Evolutionary conservation across 1,140 invertebrate genomes (phyloP).

Genomic region (Brachionus rubens): DNA sequence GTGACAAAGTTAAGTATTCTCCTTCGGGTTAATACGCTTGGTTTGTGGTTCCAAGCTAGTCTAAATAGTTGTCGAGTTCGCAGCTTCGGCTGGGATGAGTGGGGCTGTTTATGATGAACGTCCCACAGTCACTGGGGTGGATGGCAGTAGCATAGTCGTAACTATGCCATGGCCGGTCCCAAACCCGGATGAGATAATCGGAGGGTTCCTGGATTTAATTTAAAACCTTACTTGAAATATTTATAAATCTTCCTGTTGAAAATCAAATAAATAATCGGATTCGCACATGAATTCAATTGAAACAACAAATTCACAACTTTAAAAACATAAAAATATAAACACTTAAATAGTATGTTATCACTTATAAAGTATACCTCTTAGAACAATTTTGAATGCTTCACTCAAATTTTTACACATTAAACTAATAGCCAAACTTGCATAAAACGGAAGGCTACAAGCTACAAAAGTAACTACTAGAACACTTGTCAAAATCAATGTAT

Average conservation of each 20-base stretch:
- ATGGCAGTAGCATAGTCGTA: no score
- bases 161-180: no score
- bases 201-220: no score
- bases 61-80: no score
- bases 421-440: constrained; percentile 46
- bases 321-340: background rate
- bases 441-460: constrained; percentile 69
- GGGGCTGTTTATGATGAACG: no score
- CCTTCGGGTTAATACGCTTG: no score
- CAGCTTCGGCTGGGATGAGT: no score
- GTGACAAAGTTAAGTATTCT: no score
- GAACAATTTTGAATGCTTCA: background rate
- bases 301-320: constrained; percentile 16
- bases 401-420: background rate
- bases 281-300: constrained; percentile 40
- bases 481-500: constrained; percentile 72
- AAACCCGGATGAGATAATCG: no score
- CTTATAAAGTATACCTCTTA: background rate
- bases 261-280: constrained; percentile 42
- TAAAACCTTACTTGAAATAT: constrained; percentile 27
- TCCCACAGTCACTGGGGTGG: no score
- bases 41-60: no score
- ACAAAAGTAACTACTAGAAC: constrained; percentile 70
- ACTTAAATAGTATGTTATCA: background rate
- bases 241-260: constrained; percentile 25